Evolutionary conservation across 2,888 invertebrate genomes (phyloP).

Genomic region (Iphiclides podalirius): DNA sequence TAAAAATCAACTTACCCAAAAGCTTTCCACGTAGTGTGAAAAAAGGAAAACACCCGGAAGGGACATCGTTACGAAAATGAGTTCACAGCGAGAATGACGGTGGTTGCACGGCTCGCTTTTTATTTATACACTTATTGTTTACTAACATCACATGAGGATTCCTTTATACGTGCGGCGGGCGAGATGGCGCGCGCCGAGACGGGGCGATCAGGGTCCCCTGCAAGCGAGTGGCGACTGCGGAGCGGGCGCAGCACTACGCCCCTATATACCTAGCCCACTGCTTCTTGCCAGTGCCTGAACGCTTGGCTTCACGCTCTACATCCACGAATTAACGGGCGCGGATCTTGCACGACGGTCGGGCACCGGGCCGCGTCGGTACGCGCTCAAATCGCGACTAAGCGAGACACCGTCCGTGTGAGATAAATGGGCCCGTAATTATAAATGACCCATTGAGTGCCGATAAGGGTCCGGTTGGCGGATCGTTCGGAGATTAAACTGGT

Average conservation of each 20-base stretch:
- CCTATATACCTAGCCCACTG: conserved; percentile 66
- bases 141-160: conserved; percentile 70
- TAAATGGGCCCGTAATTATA: conserved; percentile 33
- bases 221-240: conserved; percentile 52
- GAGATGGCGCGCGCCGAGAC: conserved; percentile 24
- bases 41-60: conserved; percentile 70
- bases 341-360: conserved; percentile 51
- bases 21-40: conserved; percentile 70
- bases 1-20: conserved; percentile 62
- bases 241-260: conserved; percentile 50
- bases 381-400: conserved; percentile 35
- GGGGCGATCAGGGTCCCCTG: conserved; percentile 45
- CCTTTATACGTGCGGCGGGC: conserved; percentile 39
- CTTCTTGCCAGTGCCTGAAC: conserved; percentile 66
- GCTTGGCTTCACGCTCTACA: conserved; percentile 75
- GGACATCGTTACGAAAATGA: conserved; percentile 59
- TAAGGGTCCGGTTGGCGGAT: conserved; percentile 47
- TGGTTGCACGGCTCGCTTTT: conserved; percentile 52
- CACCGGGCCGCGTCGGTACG: conserved; percentile 33
- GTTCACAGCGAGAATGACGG: conserved; percentile 60
- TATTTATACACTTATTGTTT: conserved; percentile 74
- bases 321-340: conserved; percentile 68
- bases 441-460: conserved; percentile 52
- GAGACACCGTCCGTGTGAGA: conserved; percentile 47
- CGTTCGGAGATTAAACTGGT: conserved; percentile 39